A percentile compares a stretch with the other conserved stretches of the same genome.
Conservation (phyloP, 2,797 vertebrate genomes). For the Enteromius unitaeniatus region DNA sequence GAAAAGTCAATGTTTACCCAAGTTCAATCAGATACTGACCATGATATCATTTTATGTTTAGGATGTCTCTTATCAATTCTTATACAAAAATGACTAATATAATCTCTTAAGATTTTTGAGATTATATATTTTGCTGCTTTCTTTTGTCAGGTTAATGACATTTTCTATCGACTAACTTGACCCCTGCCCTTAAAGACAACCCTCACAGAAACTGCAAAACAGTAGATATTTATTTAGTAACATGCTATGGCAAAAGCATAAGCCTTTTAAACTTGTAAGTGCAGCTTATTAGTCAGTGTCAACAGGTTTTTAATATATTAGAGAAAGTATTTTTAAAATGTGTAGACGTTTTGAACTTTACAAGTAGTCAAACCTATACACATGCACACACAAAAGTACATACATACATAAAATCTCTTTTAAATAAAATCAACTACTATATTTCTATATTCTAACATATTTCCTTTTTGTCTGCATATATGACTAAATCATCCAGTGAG, state of each 20-base stretch:
- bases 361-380: neutral
- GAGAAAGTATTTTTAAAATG: neutral
- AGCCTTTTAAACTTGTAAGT: neutral
- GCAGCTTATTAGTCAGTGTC: neutral
- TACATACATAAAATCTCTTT: neutral
- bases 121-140: neutral
- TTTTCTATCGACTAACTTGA: neutral
- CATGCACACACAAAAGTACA: neutral
- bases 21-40: neutral
- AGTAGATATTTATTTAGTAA: neutral
- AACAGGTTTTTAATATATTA: neutral
- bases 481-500: neutral
- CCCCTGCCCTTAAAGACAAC: neutral
- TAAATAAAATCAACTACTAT: neutral
- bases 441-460: neutral
- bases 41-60: neutral
- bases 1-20: neutral
- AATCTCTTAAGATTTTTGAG: neutral
- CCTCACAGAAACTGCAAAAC: neutral
- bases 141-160: slow-evolving; percentile 1
- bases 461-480: neutral
- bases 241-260: neutral
- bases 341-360: neutral
- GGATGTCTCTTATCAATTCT: neutral
- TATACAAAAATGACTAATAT: neutral